Evolutionary conservation across 2,797 vertebrate species (phyloP).

Genomic region (Triplophysa bombifrons): DNA sequence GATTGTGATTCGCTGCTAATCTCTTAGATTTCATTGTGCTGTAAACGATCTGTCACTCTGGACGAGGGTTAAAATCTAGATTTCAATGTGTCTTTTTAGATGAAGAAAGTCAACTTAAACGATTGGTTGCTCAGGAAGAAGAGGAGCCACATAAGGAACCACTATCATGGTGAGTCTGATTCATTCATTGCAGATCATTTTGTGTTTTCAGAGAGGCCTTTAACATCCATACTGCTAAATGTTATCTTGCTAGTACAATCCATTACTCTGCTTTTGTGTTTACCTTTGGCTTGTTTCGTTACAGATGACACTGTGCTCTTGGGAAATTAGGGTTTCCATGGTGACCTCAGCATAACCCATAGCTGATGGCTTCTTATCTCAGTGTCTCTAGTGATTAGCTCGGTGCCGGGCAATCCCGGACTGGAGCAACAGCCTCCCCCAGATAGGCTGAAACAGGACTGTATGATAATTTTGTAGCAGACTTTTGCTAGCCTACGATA

Average conservation of each 20-base stretch:
- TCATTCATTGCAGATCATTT: not conserved
- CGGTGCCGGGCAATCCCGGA: slow-evolving; percentile 59
- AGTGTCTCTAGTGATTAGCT: slow-evolving; percentile 51
- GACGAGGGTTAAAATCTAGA: not conserved
- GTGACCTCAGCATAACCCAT: slow-evolving; percentile 58
- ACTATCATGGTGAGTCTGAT: slow-evolving; percentile 75
- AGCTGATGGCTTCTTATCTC: slow-evolving; percentile 55
- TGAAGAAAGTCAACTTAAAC: slow-evolving; percentile 83
- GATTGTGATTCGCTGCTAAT: too few species aligned
- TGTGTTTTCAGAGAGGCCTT: not conserved
- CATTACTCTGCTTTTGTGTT: not conserved
- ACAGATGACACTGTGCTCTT: slow-evolving; percentile 65
- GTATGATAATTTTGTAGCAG: slow-evolving; percentile 51
- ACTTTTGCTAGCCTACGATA: slow-evolving; percentile 52
- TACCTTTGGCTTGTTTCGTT: slow-evolving; percentile 50
- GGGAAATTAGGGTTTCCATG: slow-evolving; percentile 64
- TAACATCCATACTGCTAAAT: not conserved
- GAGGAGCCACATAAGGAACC: slow-evolving; percentile 72
- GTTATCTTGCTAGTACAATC: not conserved
- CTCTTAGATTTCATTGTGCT: not conserved
- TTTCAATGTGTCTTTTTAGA: slow-evolving; percentile 74
- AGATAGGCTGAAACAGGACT: slow-evolving; percentile 43
- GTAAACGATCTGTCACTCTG: not conserved
- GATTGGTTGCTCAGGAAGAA: slow-evolving; percentile 80
- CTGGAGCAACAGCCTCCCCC: slow-evolving; percentile 42